These are phyloP conservation scores for Cepaea nemoralis DNA, from an alignment of 1,140 invertebrate genomes.

Conservation along the genomic window DNA sequence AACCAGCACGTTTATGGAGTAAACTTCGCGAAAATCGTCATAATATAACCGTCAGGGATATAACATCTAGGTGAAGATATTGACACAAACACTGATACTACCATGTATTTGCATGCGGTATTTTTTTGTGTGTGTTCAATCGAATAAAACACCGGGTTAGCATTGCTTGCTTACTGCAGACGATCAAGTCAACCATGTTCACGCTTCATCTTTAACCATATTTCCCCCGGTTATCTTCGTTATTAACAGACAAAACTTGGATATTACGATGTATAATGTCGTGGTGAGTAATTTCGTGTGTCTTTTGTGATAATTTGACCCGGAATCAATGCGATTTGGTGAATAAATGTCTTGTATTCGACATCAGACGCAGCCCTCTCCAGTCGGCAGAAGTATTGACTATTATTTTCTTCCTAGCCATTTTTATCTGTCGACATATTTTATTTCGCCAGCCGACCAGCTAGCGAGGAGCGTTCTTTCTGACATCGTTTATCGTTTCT, in stretches of 20 bases:
- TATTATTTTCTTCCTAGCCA: conserved; percentile 32
- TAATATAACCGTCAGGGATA: too few relatives aligned
- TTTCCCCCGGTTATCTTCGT: neutral
- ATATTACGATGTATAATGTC: neutral
- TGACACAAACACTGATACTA: conserved; percentile 15
- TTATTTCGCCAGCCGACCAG: neutral
- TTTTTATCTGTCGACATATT: conserved; percentile 20
- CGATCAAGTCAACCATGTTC: neutral
- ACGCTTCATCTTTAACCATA: neutral
- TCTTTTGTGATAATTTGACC: conserved; percentile 30
- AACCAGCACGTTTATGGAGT: too few relatives aligned
- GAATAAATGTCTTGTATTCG: neutral
- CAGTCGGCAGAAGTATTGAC: conserved; percentile 15
- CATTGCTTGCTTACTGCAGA: conserved; percentile 2
- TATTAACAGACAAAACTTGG: neutral
- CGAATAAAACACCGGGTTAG: conserved; percentile 29
- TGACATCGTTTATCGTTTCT: neutral
- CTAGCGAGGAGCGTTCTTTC: neutral
- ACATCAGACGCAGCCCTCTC: neutral
- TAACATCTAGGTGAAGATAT: neutral
- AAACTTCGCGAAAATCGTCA: too few relatives aligned
- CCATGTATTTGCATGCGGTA: neutral
- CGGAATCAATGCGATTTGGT: conserved; percentile 3
- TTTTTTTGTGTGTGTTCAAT: conserved; percentile 1
- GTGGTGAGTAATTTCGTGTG: neutral